phyloP scores from a whole-genome alignment of 2,888 invertebrate genomes.

The Drosophila heteroneura region DNA sequence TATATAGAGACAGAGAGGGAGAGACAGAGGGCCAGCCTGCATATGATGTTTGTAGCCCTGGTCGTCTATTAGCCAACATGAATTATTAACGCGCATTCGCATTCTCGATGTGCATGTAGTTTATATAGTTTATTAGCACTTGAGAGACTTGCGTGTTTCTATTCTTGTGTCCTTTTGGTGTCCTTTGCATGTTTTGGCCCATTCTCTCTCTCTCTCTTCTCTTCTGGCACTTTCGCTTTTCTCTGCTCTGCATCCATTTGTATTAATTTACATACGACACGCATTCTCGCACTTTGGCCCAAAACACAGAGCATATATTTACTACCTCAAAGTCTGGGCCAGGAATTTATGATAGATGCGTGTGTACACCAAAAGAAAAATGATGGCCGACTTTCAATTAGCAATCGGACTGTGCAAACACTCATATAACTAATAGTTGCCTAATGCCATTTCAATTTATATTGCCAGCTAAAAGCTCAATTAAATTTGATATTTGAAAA shows the following conservation, averaged over 20 bases:
- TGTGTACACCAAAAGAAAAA: conserved; percentile 34
- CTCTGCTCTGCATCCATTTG: conserved; percentile 44
- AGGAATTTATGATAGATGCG: conserved; percentile 64
- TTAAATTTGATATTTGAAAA: background rate
- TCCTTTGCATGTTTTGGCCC: conserved; percentile 71
- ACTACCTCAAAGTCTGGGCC: conserved; percentile 5
- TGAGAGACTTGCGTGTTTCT: conserved; percentile 51
- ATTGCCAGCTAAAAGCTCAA: background rate
- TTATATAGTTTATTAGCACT: conserved; percentile 82
- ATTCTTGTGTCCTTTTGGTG: conserved; percentile 71
- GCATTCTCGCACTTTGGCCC: conserved; percentile 68
- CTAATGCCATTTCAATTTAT: conserved; percentile 6
- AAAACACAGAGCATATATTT: conserved; percentile 2
- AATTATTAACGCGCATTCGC: conserved; percentile 72
- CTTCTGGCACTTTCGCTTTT: background rate
- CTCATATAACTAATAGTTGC: conserved; percentile 17
- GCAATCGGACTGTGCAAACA: background rate
- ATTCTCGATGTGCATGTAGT: conserved; percentile 72
- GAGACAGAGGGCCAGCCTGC: conserved; percentile 49
- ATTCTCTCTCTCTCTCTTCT: conserved; percentile 36
- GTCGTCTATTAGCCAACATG: conserved; percentile 70
- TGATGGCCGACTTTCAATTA: conserved; percentile 48
- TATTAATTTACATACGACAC: conserved; percentile 82
- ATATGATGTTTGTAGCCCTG: conserved; percentile 67
- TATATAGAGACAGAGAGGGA: background rate